Conservation (phyloP, 2,888 invertebrate species). For the Drosophila pseudotakahashii region DNA sequence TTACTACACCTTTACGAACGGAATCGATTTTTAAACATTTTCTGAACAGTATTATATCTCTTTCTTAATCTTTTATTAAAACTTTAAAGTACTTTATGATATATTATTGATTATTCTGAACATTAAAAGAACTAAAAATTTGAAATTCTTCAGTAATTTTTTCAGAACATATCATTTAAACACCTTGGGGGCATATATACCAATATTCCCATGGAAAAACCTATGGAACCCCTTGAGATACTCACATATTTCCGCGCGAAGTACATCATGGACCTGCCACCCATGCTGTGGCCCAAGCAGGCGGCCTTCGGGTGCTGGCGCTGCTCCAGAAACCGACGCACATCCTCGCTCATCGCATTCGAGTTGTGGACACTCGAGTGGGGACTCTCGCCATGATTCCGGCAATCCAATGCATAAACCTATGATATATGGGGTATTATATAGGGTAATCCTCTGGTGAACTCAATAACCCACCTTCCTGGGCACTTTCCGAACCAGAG, state of each 20-base stretch:
- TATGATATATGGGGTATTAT: constrained; percentile 18
- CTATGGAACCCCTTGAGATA: neutral
- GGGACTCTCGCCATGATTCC: constrained; percentile 98
- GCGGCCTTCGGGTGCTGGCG: constrained; percentile 84
- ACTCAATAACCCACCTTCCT: constrained; percentile 85
- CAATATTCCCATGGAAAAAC: neutral
- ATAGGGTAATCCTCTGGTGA: too few species aligned
- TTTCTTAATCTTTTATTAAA: too few species aligned
- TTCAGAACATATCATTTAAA: too few species aligned
- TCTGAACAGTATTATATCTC: too few species aligned
- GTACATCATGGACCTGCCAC: constrained; percentile 95
- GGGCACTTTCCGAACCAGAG: constrained; percentile 85
- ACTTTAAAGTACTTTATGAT: too few species aligned
- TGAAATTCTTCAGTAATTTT: too few species aligned
- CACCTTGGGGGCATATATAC: too few species aligned
- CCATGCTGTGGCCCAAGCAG: constrained; percentile 97
- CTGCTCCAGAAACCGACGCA: constrained; percentile 87
- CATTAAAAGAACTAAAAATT: too few species aligned
- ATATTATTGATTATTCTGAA: too few species aligned
- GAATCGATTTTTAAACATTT: too few species aligned
- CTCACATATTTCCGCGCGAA: constrained; percentile 89
- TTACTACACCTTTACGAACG: too few species aligned
- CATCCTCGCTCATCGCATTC: constrained; percentile 90
- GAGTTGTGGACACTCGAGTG: constrained; percentile 91
- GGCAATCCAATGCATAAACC: constrained; percentile 90